Percentiles rank a stretch among this genome's conserved stretches.
phyloP scores from a whole-genome alignment of 2,113 vertebrate genomes.

The Silurus meridionalis region DNA sequence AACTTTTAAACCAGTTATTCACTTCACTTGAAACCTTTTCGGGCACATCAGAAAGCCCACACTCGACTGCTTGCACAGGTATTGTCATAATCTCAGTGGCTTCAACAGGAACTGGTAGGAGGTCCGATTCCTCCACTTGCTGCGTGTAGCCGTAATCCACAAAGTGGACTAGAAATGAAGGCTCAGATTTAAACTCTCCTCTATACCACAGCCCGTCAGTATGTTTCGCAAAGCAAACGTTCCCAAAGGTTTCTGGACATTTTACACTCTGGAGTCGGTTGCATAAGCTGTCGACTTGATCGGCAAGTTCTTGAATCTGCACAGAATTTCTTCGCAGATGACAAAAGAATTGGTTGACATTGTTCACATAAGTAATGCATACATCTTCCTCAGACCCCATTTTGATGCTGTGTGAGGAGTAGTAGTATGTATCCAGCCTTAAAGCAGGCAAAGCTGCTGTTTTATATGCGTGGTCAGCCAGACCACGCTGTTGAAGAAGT shows the following conservation, averaged over 20 bases:
- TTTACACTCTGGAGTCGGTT: constrained; percentile 59
- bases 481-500: constrained; percentile 70
- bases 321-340: constrained; percentile 78
- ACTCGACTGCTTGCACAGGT: constrained; percentile 87
- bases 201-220: constrained; percentile 87
- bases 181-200: constrained; percentile 73
- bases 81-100: constrained; percentile 80
- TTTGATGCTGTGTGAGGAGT: constrained; percentile 84
- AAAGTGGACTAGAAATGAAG: constrained; percentile 79
- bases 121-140: constrained; percentile 67
- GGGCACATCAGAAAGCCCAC: constrained; percentile 80
- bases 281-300: constrained; percentile 70
- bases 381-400: constrained; percentile 83
- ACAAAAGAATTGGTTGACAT: constrained; percentile 82
- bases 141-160: constrained; percentile 91
- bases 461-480: constrained; percentile 66
- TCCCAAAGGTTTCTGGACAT: constrained; percentile 62
- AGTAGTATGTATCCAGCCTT: constrained; percentile 83
- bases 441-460: constrained; percentile 68
- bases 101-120: constrained; percentile 82
- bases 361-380: constrained; percentile 77
- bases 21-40: constrained; percentile 68
- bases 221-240: constrained; percentile 86
- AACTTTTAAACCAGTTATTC: constrained; percentile 79
- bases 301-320: constrained; percentile 72